These are phyloP conservation scores for Hyperoodon ampullatus DNA, from an alignment of 2,113 vertebrate genomes.

Conservation along the genomic window DNA sequence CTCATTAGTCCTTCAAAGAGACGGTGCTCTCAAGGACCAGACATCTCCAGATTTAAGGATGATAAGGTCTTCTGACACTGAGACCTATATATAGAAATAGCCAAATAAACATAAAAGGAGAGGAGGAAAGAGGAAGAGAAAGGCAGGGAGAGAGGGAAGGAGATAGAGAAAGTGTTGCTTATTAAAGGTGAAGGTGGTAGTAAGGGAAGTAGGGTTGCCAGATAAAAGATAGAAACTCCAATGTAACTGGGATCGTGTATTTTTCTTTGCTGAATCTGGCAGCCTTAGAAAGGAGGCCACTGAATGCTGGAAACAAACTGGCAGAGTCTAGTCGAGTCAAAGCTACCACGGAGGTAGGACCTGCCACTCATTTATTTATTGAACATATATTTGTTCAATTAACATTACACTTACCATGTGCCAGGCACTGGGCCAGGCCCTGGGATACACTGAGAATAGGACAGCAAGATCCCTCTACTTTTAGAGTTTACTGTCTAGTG, in stretches of 20 bases:
- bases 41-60: background rate
- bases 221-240: background rate
- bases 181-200: background rate
- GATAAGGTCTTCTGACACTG: background rate
- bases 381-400: background rate
- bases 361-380: background rate
- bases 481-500: background rate
- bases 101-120: background rate
- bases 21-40: background rate
- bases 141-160: background rate
- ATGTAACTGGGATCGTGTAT: background rate
- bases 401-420: background rate
- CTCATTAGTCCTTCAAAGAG: background rate
- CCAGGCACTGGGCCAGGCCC: background rate
- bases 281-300: background rate
- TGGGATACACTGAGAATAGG: background rate
- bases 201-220: background rate
- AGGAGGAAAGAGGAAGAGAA: background rate
- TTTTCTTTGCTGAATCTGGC: background rate
- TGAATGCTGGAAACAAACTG: background rate
- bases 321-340: background rate
- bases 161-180: background rate
- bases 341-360: background rate
- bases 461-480: background rate
- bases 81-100: constrained; percentile 1